phyloP scores from a whole-genome alignment of 2,797 vertebrate species.

The Platalea minor region DNA sequence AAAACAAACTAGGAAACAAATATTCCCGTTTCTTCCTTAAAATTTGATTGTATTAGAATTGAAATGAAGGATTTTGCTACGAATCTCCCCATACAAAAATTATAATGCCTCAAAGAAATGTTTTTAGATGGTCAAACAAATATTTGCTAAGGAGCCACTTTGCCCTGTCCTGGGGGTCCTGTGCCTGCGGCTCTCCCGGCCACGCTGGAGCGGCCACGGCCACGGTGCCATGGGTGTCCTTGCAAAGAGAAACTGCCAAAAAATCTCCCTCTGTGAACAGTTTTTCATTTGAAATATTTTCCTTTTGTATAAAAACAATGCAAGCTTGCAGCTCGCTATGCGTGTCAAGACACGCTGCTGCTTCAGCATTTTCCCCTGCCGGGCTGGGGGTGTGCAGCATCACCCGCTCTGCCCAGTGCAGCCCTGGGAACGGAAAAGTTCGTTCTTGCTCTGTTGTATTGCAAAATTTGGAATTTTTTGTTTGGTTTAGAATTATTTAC shows the following conservation, averaged over 20 bases:
- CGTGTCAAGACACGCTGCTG: background rate
- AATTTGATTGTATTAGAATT: background rate
- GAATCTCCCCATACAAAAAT: background rate
- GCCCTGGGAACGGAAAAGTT: background rate
- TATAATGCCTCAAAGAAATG: background rate
- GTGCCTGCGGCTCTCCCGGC: background rate
- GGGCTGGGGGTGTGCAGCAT: background rate
- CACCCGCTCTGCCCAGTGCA: background rate
- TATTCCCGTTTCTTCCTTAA: background rate
- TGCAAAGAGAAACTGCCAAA: background rate
- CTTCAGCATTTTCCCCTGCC: background rate
- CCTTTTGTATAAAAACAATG: background rate
- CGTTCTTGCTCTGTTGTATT: background rate
- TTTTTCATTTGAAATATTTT: background rate
- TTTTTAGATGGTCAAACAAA: background rate
- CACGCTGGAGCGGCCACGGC: background rate
- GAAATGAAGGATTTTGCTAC: background rate
- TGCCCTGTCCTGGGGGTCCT: background rate
- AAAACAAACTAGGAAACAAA: background rate
- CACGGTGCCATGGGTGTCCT: rapidly evolving
- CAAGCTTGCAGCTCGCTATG: background rate
- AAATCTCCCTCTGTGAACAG: background rate
- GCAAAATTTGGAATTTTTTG: background rate
- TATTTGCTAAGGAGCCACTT: background rate
- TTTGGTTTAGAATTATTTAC: background rate